Base-by-base conservation (phyloP, 2,888 invertebrate genomes). In the Spilosoma lubricipeda region DNA sequence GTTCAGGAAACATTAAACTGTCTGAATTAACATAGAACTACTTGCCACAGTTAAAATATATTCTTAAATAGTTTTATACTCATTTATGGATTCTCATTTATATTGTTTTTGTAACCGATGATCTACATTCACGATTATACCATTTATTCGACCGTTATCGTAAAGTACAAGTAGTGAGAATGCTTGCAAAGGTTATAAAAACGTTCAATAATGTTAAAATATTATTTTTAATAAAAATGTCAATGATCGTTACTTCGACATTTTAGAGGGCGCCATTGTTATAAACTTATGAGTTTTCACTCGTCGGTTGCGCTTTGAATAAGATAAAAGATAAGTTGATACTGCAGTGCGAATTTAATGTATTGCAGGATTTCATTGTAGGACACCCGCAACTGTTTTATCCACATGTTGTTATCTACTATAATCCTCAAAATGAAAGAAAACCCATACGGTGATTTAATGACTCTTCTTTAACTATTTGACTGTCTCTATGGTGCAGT, bases 171-270 rank as follows among this genome's bases (percentile, higher is more conserved):
- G 76, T 86, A 87, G 85, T 86, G 79, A 81, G 81, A 80, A 79
- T 84, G 82, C 86, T 87, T 83, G 76, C 77, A 88, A 90, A 89
- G 90, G 90, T 89, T 87, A 89, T 74, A 77, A 77, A 80, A 84
- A 84, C 80, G 76, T 79, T 85, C 77, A 75, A 78, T 27, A 30
- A 30, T 27, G 39, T 63, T 20, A 4, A 30, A 70, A 23, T 27
- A 30, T 30, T 18, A 13, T n/a, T 39, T 39, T 42, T 39, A 59
- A 30, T 18, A 30, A 30, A 18, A 63, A 18, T 63, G 63, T 30
- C 63, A 63, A 18, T 63, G 15, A 30, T 63, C 30, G 30, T 63
- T 30, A 63, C 30, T 30, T 30, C 63, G 8, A 63, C 30, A 63
- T 18, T 63, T 27, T 30, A 63, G 30, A 30, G 5, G 30, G 30